phyloP scores from a whole-genome alignment of 2,113 vertebrate genomes.

The Oriolus oriolus region DNA sequence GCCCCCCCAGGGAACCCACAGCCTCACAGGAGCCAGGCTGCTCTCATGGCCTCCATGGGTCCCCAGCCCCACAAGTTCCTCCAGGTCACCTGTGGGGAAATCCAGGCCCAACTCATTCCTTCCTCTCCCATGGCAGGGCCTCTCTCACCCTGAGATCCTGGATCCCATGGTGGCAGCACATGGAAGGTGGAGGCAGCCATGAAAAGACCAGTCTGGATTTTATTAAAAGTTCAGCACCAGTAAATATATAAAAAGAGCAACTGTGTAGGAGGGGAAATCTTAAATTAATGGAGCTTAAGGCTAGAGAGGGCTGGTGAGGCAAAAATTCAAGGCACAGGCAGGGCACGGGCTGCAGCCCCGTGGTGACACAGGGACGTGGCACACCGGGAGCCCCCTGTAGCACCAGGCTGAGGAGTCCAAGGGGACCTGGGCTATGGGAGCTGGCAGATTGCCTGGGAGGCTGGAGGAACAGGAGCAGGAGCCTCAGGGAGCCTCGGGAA shows the following conservation, averaged over 20 bases:
- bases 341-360: accelerated
- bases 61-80: not conserved
- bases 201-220: not conserved
- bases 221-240: conserved; percentile 49
- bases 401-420: accelerated
- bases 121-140: not conserved
- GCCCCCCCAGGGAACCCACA: not conserved
- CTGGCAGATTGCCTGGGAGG: not conserved
- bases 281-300: conserved; percentile 51
- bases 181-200: not conserved
- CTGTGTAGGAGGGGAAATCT: not conserved
- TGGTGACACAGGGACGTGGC: accelerated
- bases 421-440: not conserved
- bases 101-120: not conserved
- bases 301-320: not conserved
- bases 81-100: not conserved
- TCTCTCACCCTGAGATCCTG: not conserved
- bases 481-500: not conserved
- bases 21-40: not conserved
- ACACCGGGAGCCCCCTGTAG: not conserved
- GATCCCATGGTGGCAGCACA: accelerated
- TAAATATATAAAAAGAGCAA: not conserved
- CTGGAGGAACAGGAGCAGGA: not conserved
- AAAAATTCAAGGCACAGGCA: not conserved
- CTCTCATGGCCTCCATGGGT: not conserved